Evolutionary conservation across 2,888 invertebrate species (phyloP), one percentile per base, ranked within the genome.

Genomic region (Scrobipalpa atriplicella): DNA sequence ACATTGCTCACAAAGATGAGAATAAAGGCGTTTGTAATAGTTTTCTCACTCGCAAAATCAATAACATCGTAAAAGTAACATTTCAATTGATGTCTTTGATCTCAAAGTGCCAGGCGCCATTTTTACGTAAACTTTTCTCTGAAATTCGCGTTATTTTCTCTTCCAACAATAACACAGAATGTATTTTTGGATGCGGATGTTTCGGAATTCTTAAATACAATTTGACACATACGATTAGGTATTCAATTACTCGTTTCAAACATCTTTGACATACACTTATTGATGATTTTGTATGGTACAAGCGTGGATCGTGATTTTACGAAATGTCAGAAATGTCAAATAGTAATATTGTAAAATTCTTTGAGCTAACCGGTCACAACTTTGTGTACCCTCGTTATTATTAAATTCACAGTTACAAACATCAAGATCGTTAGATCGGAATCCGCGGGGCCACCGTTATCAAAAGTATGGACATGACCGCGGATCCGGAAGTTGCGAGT

Each of bases 11-110:
- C 16, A 47, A 47, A 47, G n/a, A n/a, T 7, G 9, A 47, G 0
- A 47, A 47, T 39, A 43, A 47, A 47, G n/a, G 47, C 47, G 47
- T 47, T 47, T 47, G 47, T 6, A 47, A 47, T 47, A 47, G 47
- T 16, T 16, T 16, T 5, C n/a, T 5, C n/a, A 16, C 16, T 47
- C 47, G 10, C 16, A 47, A 47, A 47, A 47, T 47, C 47, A 47
- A 47, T 47, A 5, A 47, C 47, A 47, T 47, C 47, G 47, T 47
- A 47, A 47, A 47, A 47, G 47, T 16, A 47, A 47, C 47, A 16
- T 47, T 47, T 47, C 47, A 47, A 47, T 47, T 47, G 47, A 47
- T 47, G 16, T 16, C 16, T 47, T 47, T 47, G 47, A 47, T 47
- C 47, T 47, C 47, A 47, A n/a, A 47, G 47, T 16, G 16, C 16